Evolutionary conservation across 2,888 invertebrate genomes (phyloP).

Genomic region (Luperina testacea): DNA sequence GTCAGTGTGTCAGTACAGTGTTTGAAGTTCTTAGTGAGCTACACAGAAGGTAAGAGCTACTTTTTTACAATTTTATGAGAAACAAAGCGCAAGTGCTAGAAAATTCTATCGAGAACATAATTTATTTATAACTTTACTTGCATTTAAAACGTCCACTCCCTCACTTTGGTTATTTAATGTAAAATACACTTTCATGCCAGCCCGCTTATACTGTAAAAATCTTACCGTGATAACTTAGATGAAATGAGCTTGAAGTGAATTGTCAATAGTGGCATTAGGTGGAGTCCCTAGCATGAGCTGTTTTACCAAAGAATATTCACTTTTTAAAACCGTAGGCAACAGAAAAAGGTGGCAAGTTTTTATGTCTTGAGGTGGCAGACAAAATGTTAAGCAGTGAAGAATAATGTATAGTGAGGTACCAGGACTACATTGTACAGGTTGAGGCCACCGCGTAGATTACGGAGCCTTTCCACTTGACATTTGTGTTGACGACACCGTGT

Average conservation of each 20-base stretch:
- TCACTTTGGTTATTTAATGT: not conserved
- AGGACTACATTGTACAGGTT: not conserved
- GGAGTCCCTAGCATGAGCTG: not conserved
- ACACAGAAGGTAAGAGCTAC: not conserved
- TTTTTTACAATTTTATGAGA: not conserved
- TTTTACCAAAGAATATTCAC: not conserved
- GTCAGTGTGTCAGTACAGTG: not conserved
- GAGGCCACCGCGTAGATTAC: not conserved
- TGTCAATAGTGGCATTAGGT: not conserved
- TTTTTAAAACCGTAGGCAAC: not conserved
- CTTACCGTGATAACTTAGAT: not conserved
- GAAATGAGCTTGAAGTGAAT: not conserved
- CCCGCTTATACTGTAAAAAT: not conserved
- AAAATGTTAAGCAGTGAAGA: not conserved
- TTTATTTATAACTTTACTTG: not conserved
- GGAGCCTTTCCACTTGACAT: not conserved
- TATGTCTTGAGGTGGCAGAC: not conserved
- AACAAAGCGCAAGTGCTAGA: not conserved
- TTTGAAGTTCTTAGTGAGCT: not conserved
- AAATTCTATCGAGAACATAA: not conserved
- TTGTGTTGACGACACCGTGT: not conserved
- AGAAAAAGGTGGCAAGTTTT: not conserved
- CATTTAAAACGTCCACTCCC: not conserved
- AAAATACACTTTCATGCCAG: not conserved
- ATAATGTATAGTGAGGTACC: not conserved